Base-by-base conservation (phyloP, 2,888 invertebrate genomes). In the Marasmarcha lunaedactyla region DNA sequence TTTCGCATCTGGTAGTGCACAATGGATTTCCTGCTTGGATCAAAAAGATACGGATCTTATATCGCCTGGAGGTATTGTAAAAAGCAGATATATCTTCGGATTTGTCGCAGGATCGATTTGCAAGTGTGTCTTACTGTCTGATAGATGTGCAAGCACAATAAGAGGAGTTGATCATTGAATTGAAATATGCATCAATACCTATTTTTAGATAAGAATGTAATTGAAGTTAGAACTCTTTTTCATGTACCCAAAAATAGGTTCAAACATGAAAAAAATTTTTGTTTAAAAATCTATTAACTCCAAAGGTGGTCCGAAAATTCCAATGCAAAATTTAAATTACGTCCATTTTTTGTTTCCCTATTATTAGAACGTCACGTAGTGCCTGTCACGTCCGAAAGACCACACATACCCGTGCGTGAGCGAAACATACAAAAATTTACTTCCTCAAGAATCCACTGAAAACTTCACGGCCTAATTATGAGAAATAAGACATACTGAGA, bases 11-110 rank as follows among this genome's bases (percentile, higher is more conserved):
- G 81, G 66, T 63, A 50, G 53, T 55, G 55, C 49, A 78, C 78
- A 83, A 81, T 69, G 63, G 61, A 55, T 60, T 83, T 83, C 83
- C 83, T 81, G 83, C 78, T 66, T 71, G 79, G 78, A 78, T 79
- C 79, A 14, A 76, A 55, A 54, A 67, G 79, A 78, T 78, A 66
- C 64, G 61, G 65, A 74, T 78, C 76, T 68, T 48, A 52, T 67
- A 62, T 72, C 66, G 72, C 71, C 71, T 62, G 58, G 54, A 45
- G 52, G 53, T 52, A 63, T 65, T 71, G 63, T 69, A 61, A 55
- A 62, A 65, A 65, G 60, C 58, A 50, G 20, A 50, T 59, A 59
- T 70, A 66, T 68, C 62, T 58, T 49, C 46, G 47, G 52, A 57
- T 55, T 47, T 49, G 54, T 62, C 58, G 55, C 44, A 40, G 39